These are phyloP conservation scores for Leptinotarsa defecta DNA, from an alignment of 1,140 invertebrate species.

Conservation along the genomic window DNA sequence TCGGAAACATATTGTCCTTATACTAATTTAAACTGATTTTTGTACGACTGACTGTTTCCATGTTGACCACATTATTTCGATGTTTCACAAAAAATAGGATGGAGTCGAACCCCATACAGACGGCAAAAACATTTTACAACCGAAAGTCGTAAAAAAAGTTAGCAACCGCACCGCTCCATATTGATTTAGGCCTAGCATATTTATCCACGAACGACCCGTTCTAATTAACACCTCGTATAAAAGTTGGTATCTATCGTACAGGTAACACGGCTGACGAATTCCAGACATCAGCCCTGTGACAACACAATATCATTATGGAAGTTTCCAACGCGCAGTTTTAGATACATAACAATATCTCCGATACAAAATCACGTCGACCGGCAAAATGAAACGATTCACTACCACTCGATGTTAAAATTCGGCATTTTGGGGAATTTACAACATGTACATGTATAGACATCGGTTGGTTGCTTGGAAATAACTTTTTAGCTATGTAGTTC, in stretches of 20 bases:
- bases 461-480: too few species aligned
- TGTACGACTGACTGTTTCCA: too few species aligned
- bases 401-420: too few species aligned
- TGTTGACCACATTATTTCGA: too few species aligned
- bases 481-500: too few species aligned
- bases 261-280: slow-evolving; percentile 2
- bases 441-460: too few species aligned
- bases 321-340: neutral
- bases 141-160: slow-evolving; percentile 2
- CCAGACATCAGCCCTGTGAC: neutral
- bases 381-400: too few species aligned
- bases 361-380: neutral
- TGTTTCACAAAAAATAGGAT: too few species aligned
- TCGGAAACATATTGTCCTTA: too few species aligned
- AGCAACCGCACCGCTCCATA: slow-evolving; percentile 4
- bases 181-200: neutral
- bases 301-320: slow-evolving; percentile 3
- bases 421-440: too few species aligned
- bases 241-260: neutral
- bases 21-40: too few species aligned
- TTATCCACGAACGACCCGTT: neutral
- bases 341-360: neutral
- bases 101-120: neutral
- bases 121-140: neutral
- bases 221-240: slow-evolving; percentile 8